A percentile compares a stretch with the other conserved stretches of the same genome.
These are phyloP conservation scores for Pseudachorutes palmiensis DNA, from an alignment of 1,140 invertebrate genomes.

Conservation along the genomic window DNA sequence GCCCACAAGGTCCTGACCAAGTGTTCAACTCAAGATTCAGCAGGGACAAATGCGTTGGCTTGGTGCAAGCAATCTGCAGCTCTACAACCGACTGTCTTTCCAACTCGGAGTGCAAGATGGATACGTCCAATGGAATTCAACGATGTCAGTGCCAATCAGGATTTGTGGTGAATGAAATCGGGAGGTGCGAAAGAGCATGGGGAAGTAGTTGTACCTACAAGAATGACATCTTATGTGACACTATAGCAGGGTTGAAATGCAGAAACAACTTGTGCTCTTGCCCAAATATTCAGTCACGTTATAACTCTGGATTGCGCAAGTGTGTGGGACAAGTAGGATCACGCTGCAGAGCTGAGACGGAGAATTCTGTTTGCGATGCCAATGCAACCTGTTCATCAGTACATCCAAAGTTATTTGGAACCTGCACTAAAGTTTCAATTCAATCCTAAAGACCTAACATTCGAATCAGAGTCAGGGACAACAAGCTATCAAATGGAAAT, in stretches of 20 bases:
- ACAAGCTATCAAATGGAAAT: no score
- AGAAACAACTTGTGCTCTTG: background rate
- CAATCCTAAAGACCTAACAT: no score
- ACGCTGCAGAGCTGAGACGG: no score
- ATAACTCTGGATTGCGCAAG: background rate
- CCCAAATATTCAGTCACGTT: background rate
- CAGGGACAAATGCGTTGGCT: background rate
- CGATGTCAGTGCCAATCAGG: background rate
- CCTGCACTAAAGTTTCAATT: no score
- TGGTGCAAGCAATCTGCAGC: background rate
- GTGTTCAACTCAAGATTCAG: background rate
- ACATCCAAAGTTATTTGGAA: no score
- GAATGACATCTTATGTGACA: background rate
- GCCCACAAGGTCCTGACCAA: background rate
- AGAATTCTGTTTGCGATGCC: no score
- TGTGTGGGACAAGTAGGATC: background rate
- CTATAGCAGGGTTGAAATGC: background rate
- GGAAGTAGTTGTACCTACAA: background rate
- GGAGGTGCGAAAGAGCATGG: background rate
- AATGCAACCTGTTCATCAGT: no score
- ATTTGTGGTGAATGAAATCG: background rate
- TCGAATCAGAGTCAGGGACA: no score
- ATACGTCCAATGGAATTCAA: background rate
- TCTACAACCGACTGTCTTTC: background rate
- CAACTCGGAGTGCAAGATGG: background rate